Evolutionary conservation across 2,797 vertebrate species (phyloP).

Genomic region (Sebastes nivosus): DNA sequence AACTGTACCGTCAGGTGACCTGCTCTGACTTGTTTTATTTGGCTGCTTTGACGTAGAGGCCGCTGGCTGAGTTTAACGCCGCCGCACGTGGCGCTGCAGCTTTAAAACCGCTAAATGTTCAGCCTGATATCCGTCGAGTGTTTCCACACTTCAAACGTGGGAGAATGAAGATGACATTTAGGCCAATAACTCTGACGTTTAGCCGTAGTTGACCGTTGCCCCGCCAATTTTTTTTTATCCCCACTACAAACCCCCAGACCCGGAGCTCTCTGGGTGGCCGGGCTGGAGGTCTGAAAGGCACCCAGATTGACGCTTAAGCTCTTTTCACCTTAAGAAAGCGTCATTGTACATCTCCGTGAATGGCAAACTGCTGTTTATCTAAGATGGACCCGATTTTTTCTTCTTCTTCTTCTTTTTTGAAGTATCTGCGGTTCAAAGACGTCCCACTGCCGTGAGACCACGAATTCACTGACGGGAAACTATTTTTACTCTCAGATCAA

Average conservation of each 20-base stretch:
- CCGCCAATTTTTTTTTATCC: slow-evolving; percentile 27
- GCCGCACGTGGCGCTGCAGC: slow-evolving; percentile 38
- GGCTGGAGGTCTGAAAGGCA: slow-evolving; percentile 78
- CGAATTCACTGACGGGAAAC: slow-evolving; percentile 51
- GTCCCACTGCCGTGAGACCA: slow-evolving; percentile 22
- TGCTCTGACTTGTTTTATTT: slow-evolving; percentile 24
- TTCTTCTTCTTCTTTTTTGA: slow-evolving; percentile 50
- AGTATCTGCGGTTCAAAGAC: slow-evolving; percentile 33
- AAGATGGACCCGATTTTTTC: slow-evolving; percentile 31
- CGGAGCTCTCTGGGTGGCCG: slow-evolving; percentile 67
- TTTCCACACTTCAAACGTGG: slow-evolving; percentile 7
- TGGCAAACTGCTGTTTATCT: slow-evolving; percentile 78
- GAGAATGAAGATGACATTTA: slow-evolving; percentile 18
- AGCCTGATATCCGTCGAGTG: slow-evolving; percentile 1
- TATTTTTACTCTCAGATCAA: neutral
- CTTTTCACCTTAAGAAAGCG: slow-evolving; percentile 65
- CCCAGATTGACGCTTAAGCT: slow-evolving; percentile 78
- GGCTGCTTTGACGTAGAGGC: slow-evolving; percentile 8
- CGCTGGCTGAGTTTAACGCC: neutral
- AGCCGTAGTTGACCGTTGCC: slow-evolving; percentile 56
- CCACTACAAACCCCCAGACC: neutral
- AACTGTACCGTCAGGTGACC: slow-evolving; percentile 70
- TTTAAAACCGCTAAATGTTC: slow-evolving; percentile 14
- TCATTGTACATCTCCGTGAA: slow-evolving; percentile 77
- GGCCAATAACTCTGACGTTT: slow-evolving; percentile 41